phyloP scores from a whole-genome alignment of 2,888 invertebrate species.

The Tiliacea aurago region DNA sequence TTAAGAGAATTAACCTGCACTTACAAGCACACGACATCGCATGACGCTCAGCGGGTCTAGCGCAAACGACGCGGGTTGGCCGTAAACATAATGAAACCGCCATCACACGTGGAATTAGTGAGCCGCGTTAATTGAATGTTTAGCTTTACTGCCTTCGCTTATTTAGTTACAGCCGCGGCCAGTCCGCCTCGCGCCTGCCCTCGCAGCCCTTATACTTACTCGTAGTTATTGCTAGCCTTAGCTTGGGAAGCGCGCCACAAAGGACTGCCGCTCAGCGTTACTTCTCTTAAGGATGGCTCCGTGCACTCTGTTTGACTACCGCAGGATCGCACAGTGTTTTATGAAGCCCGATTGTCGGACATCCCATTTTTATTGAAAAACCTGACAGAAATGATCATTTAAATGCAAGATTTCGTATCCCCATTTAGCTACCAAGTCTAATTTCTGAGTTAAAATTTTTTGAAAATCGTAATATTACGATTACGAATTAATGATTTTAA shows the following conservation, averaged over 20 bases:
- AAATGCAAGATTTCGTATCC: too few relatives aligned
- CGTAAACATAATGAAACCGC: not conserved
- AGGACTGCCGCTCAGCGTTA: not conserved
- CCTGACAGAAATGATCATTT: too few relatives aligned
- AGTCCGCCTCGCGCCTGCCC: not conserved
- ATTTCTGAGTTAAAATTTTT: too few relatives aligned
- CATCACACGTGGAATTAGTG: constrained; percentile 7
- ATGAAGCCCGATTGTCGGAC: too few relatives aligned
- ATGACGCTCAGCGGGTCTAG: not conserved
- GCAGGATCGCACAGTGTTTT: too few relatives aligned
- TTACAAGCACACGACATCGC: not conserved
- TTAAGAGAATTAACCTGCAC: not conserved
- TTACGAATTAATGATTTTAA: too few relatives aligned
- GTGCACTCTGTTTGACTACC: not conserved
- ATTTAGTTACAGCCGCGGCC: constrained; percentile 6
- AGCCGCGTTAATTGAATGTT: constrained; percentile 27
- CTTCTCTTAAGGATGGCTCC: not conserved
- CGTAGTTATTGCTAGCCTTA: not conserved
- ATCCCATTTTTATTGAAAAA: too few relatives aligned
- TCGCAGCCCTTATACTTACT: not conserved
- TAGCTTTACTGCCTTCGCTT: constrained; percentile 31
- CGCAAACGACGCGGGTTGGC: not conserved
- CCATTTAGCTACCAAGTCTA: too few relatives aligned
- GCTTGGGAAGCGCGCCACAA: not conserved
- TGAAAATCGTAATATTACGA: too few relatives aligned